These are phyloP conservation scores for Trichogramma dendrolimi DNA, from an alignment of 2,888 invertebrate species.

Conservation along the genomic window DNA sequence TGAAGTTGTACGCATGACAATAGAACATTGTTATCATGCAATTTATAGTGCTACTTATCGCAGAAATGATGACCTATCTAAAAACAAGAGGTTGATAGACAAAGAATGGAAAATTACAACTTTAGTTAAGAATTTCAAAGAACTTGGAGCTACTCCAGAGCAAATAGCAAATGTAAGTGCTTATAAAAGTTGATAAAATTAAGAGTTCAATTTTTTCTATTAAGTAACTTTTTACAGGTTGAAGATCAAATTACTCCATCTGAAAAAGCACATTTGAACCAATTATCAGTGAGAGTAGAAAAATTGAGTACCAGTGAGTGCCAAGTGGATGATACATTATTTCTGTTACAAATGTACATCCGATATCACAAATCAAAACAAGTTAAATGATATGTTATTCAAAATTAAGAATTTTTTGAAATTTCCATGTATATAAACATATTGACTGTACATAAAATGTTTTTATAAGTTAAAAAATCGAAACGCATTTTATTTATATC, in stretches of 20 bases:
- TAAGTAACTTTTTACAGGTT: slow-evolving; percentile 56
- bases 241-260: slow-evolving; percentile 84
- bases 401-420: slow-evolving; percentile 1
- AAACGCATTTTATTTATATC: slow-evolving; percentile 43
- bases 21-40: slow-evolving; percentile 70
- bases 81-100: slow-evolving; percentile 76
- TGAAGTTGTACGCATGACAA: slow-evolving; percentile 64
- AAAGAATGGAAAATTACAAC: slow-evolving; percentile 83
- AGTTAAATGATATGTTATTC: slow-evolving; percentile 18
- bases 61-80: slow-evolving; percentile 61
- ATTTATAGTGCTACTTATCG: slow-evolving; percentile 67
- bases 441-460: too few relatives aligned
- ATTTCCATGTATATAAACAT: too few relatives aligned
- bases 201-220: not conserved
- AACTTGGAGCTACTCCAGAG: slow-evolving; percentile 72
- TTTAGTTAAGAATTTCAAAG: slow-evolving; percentile 73
- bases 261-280: slow-evolving; percentile 70
- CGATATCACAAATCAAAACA: slow-evolving; percentile 51
- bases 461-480: slow-evolving; percentile 9
- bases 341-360: slow-evolving; percentile 75
- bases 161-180: slow-evolving; percentile 72
- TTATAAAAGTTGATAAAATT: not conserved
- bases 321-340: slow-evolving; percentile 77
- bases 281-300: slow-evolving; percentile 70
- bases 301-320: slow-evolving; percentile 75